A percentile compares a stretch with the other conserved stretches of the same genome.
phyloP scores from a whole-genome alignment of 2,797 vertebrate genomes.

The Sphenodon punctatus region DNA sequence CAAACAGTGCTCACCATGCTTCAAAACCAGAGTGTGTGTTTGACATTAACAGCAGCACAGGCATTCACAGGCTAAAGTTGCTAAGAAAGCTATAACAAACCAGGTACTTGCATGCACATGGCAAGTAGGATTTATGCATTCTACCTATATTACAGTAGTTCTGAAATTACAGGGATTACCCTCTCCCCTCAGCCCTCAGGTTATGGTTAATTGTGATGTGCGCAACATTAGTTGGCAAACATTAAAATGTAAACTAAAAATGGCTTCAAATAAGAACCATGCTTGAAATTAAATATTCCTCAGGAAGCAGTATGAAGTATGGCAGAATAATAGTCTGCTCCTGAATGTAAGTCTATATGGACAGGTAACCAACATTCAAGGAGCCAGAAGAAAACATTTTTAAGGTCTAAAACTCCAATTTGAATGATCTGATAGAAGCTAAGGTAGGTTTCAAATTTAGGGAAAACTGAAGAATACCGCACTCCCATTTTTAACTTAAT shows the following conservation, averaged over 20 bases:
- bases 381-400: not conserved
- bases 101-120: not conserved
- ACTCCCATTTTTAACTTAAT: not conserved
- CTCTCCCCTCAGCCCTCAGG: too few species aligned
- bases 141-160: too few species aligned
- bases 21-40: not conserved
- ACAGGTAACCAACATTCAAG: not conserved
- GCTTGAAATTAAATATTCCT: not conserved
- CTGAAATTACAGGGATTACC: too few species aligned
- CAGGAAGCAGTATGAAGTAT: not conserved
- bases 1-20: not conserved
- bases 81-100: not conserved
- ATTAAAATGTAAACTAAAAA: not conserved
- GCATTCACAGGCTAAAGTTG: not conserved
- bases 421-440: not conserved
- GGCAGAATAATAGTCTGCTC: not conserved
- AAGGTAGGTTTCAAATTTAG: not conserved
- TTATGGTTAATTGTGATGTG: not conserved
- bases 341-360: not conserved
- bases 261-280: not conserved
- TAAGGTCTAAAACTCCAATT: not conserved
- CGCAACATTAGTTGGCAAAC: not conserved
- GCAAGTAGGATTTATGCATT: not conserved
- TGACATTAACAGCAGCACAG: slow-evolving; percentile 2
- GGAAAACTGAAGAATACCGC: not conserved